phyloP scores from a whole-genome alignment of 2,113 vertebrate genomes.

The Scomber japonicus region DNA sequence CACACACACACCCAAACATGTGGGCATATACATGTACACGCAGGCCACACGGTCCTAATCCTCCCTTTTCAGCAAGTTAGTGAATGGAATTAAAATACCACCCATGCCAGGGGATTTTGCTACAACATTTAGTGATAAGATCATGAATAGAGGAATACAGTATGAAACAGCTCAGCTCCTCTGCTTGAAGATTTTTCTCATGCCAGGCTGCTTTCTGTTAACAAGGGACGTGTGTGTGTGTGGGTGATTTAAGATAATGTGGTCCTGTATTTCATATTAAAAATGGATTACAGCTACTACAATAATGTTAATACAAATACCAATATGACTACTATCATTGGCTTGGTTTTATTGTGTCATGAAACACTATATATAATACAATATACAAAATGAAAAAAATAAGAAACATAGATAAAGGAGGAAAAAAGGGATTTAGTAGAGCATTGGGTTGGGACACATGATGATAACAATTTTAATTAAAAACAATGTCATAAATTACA shows the following conservation, averaged over 20 bases:
- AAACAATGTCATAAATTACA: not conserved
- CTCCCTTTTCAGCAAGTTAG: constrained; percentile 65
- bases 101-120: constrained; percentile 30
- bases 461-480: not conserved
- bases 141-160: constrained; percentile 47
- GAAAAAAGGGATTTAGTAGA: not conserved
- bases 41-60: constrained; percentile 52
- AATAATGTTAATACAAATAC: not conserved
- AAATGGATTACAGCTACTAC: constrained; percentile 13
- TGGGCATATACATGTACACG: constrained; percentile 16
- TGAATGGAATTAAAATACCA: constrained; percentile 59
- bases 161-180: constrained; percentile 6
- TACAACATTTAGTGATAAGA: constrained; percentile 60
- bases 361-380: constrained; percentile 1
- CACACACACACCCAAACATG: constrained; percentile 25
- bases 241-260: constrained; percentile 36
- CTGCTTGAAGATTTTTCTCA: constrained; percentile 15
- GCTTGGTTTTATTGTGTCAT: not conserved
- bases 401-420: not conserved
- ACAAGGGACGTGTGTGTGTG: constrained; percentile 17
- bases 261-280: constrained; percentile 26
- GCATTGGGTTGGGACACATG: not conserved
- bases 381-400: not conserved
- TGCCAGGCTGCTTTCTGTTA: constrained; percentile 12
- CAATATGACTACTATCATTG: not conserved